Evolutionary conservation across 1,140 invertebrate species (phyloP), one percentile per base, ranked within the genome.

Genomic region (Hycleus phaleratus): DNA sequence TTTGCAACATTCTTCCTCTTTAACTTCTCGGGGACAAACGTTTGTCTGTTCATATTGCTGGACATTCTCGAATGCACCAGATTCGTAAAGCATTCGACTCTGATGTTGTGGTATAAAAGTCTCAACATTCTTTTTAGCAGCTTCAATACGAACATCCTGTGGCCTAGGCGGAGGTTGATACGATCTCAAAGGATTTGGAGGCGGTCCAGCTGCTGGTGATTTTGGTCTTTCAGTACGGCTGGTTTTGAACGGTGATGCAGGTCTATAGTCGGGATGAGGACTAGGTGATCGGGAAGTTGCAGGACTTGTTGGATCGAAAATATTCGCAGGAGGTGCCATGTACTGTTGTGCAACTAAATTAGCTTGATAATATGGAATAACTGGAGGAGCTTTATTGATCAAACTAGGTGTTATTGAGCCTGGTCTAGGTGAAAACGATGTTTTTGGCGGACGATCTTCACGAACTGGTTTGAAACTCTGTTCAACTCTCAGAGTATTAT

Each of bases 291-390:
- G 71, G 43, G 78, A 81, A n/a, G 71, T 70, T 64, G 77, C 78
- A 12, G 76, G 77, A 63, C 74, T 79, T 32, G 73, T 75, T 18
- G 80, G 79, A 60, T 83, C 76, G 59, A 79, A 82, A 39, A 78
- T 64, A 46, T 79, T 76, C 25, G 74, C 76, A 67, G 81, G 77
- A 0, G 79, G 68, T 4, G 82, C 77, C 42, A 70, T 53, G 61
- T 79, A 78, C 64, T 81, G 80, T 12, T 82, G 77, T 45, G 80
- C 76, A 42, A 80, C 78, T 59, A 85, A 76, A 72, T 82, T 83
- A 71, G 81, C 80, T 69, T 85, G 82, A 68, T 85, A 85, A 68
- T 79, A 80, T 12, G 83, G 83, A 55, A 85, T 76, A 51, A 82
- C 76, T 9, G 82, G 81, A 0, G 82, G 80, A 48, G 81, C 79